A percentile compares a stretch with the other conserved stretches of the same genome.
Evolutionary conservation across 2,113 vertebrate species (phyloP).

Genomic region (Coptodon rendalli): DNA sequence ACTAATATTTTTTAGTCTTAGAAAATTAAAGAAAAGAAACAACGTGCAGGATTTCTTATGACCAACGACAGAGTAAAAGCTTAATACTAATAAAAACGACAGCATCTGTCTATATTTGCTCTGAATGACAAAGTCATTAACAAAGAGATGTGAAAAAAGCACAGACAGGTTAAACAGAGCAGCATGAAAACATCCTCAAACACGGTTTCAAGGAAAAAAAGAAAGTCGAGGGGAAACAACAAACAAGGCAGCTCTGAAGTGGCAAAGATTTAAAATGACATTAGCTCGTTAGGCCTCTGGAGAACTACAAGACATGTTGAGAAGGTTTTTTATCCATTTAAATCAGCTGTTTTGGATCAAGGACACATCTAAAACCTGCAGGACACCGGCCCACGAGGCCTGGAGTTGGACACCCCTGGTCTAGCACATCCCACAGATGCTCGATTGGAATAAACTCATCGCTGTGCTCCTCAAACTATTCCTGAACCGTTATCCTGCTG

Average conservation of each 20-base stretch:
- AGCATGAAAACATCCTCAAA: background rate
- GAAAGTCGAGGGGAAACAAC: fast-evolving
- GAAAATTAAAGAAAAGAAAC: background rate
- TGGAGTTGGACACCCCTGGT: background rate
- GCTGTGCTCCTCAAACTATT: background rate
- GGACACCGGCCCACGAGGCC: background rate
- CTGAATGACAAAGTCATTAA: fast-evolving
- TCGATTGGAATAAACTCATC: background rate
- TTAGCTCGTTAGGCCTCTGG: background rate
- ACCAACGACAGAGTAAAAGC: background rate
- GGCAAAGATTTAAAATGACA: background rate
- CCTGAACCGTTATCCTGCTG: background rate
- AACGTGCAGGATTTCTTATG: background rate
- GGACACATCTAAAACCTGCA: background rate
- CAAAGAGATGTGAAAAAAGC: background rate
- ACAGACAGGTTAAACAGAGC: background rate
- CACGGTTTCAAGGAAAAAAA: background rate
- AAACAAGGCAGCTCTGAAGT: background rate
- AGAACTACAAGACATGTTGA: fast-evolving
- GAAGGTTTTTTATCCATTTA: background rate
- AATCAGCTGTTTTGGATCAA: background rate
- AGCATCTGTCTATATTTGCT: background rate
- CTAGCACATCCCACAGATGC: background rate
- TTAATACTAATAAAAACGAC: background rate
- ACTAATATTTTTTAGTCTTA: background rate